Percentiles rank a stretch among this genome's conserved stretches.
Conservation (phyloP, 2,888 invertebrate species). For the Phoenoteleia sp. region DNA sequence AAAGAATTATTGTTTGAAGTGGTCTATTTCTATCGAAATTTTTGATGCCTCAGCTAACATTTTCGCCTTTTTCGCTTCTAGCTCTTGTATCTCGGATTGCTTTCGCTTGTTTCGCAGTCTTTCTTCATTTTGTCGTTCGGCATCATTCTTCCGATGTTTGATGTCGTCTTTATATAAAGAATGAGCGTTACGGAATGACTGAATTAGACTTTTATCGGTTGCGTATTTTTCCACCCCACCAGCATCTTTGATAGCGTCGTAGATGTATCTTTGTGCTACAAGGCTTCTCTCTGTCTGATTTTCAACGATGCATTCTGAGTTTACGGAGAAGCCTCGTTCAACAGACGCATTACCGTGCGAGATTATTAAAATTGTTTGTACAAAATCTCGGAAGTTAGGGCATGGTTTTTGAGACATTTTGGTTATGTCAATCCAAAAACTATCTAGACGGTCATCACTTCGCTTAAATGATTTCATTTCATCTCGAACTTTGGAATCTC, state of each 20-base stretch:
- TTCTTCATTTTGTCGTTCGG: slow-evolving; percentile 6
- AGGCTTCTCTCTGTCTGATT: slow-evolving; percentile 71
- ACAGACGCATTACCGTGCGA: slow-evolving; percentile 73
- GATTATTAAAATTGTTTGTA: slow-evolving; percentile 64
- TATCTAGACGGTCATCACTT: slow-evolving; percentile 4
- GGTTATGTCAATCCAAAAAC: slow-evolving; percentile 19
- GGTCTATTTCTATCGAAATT: too few relatives aligned
- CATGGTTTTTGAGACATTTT: slow-evolving; percentile 13
- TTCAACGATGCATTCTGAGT: slow-evolving; percentile 72
- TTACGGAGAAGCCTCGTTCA: slow-evolving; percentile 73
- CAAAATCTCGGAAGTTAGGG: slow-evolving; percentile 40
- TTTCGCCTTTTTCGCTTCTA: slow-evolving; percentile 17
- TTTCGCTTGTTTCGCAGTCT: too few relatives aligned
- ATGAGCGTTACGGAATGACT: slow-evolving; percentile 64
- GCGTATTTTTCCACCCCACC: slow-evolving; percentile 62
- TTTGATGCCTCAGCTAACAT: slow-evolving; percentile 24
- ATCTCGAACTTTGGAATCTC: slow-evolving; percentile 8
- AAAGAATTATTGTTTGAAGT: too few relatives aligned
- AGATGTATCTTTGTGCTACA: slow-evolving; percentile 66
- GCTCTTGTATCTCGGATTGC: slow-evolving; percentile 13
- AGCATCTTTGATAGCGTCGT: slow-evolving; percentile 63
- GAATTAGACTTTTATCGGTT: slow-evolving; percentile 65
- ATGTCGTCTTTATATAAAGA: slow-evolving; percentile 51
- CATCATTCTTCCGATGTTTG: not conserved
- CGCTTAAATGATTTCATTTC: slow-evolving; percentile 17